Evolutionary conservation across 2,113 vertebrate genomes (phyloP), one percentile per base, ranked within the genome.

Genomic region (Herpailurus yagouaroundi): DNA sequence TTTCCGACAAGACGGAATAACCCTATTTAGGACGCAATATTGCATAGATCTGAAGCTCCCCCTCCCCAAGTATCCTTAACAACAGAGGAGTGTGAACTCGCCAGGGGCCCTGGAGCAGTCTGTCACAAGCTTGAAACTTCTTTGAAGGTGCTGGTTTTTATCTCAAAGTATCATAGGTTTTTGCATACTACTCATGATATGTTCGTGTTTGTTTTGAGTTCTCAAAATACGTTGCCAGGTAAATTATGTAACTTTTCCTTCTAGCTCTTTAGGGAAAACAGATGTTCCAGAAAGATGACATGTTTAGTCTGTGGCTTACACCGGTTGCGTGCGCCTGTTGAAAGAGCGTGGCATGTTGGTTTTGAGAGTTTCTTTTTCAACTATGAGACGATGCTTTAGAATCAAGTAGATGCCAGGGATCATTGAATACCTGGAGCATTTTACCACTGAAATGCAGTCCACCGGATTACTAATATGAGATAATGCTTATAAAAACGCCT

Each of bases 221-320:
- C 48, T 25, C 38, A 86, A 96, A 89, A 55, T 76, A 95, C 41
- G 77, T 92, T 83, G 45, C 64, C 48, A 76, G 16, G 9, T 13
- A 95, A 96, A 85, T 93, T 86, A 82, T 33, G 27, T 74, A 86
- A 96, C 38, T 92, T 95, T 96, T 69, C 45, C 29, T 76, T 93
- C 41, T 29, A 45, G 60, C 48, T 68, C 57, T 89, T 77, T 73
- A 93, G 82, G 48, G 55, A 82, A 95, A 94, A 95, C 55, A 94
- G 69, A 21, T 96, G 9, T 93, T 97, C 50, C 52, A 66, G 48
- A 76, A 83, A 95, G 16, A 29, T 89, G 48, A 85, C 19, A 48
- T 60, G 16, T 82, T 97, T 92, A 52, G 90, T 94, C 14, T 31
- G 16, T 57, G 68, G 27, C 18, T 96, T 89, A 89, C 0, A 23